A percentile compares a stretch with the other conserved stretches of the same genome.
phyloP scores from a whole-genome alignment of 2,888 invertebrate genomes.

The Diloba caeruleocephala region DNA sequence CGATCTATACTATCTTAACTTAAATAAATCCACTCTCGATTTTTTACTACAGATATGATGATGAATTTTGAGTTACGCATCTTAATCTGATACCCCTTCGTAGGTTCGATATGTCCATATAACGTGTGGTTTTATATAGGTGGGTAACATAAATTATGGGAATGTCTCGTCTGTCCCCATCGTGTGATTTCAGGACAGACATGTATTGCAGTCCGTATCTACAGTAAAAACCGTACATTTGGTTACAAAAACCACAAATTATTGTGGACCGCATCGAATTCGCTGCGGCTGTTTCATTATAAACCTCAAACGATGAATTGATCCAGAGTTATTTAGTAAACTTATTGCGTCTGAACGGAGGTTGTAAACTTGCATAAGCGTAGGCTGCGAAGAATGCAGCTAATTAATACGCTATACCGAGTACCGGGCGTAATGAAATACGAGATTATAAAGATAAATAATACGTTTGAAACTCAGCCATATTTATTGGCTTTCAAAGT shows the following conservation, averaged over 20 bases:
- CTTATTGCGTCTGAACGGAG: slow-evolving; percentile 40
- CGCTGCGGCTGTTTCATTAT: slow-evolving; percentile 77
- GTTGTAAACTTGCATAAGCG: slow-evolving; percentile 8
- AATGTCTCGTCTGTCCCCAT: slow-evolving; percentile 18
- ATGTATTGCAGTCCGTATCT: slow-evolving; percentile 30
- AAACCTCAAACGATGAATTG: slow-evolving; percentile 75
- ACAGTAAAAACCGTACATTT: slow-evolving; percentile 59
- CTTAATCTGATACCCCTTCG: slow-evolving; percentile 9
- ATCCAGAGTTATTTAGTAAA: slow-evolving; percentile 66
- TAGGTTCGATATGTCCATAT: slow-evolving; percentile 2
- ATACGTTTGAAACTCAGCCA: slow-evolving; percentile 24
- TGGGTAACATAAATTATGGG: slow-evolving; percentile 29
- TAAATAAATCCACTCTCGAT: too few relatives aligned
- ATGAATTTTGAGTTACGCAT: slow-evolving; percentile 20
- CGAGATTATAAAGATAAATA: slow-evolving; percentile 39
- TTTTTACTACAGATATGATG: too few relatives aligned
- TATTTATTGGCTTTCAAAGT: slow-evolving; percentile 30
- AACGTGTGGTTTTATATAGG: slow-evolving; percentile 27
- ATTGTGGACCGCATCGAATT: slow-evolving; percentile 73
- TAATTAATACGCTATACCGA: slow-evolving; percentile 33
- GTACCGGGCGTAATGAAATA: slow-evolving; percentile 26
- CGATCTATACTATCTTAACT: too few relatives aligned
- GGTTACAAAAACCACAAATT: slow-evolving; percentile 76
- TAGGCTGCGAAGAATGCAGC: slow-evolving; percentile 30
- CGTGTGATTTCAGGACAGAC: slow-evolving; percentile 28